Evolutionary conservation across 2,797 vertebrate species (phyloP).

Genomic region (Synanceia verrucosa): DNA sequence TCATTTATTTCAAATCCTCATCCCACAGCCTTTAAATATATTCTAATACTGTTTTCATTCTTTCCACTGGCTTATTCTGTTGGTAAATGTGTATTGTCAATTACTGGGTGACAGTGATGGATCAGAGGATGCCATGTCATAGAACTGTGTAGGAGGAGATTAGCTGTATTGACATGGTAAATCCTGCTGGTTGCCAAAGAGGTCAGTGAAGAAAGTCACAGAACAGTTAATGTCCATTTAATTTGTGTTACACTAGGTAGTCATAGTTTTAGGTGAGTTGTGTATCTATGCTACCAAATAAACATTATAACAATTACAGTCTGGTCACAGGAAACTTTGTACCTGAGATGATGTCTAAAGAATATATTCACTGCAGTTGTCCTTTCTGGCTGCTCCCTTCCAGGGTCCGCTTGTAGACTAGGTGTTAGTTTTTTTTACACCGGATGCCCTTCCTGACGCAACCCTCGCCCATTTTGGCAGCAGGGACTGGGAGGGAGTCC

Average conservation of each 20-base stretch:
- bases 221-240: background rate
- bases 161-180: background rate
- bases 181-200: background rate
- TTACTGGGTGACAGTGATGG: background rate
- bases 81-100: slow-evolving; percentile 1
- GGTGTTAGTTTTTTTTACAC: too few relatives aligned
- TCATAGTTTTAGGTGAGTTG: background rate
- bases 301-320: slow-evolving; percentile 5
- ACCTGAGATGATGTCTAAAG: background rate
- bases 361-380: background rate
- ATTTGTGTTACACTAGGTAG: background rate
- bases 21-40: background rate
- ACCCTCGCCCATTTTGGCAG: too few relatives aligned
- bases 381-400: too few relatives aligned
- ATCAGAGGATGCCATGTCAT: background rate
- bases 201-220: background rate
- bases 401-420: too few relatives aligned
- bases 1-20: slow-evolving; percentile 12
- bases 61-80: background rate
- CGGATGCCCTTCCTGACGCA: too few relatives aligned
- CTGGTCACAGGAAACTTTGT: background rate
- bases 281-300: background rate
- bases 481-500: too few relatives aligned
- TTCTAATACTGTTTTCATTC: background rate
- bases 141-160: slow-evolving; percentile 17